Conservation (phyloP, 2,113 vertebrate genomes). For the Solea senegalensis region DNA sequence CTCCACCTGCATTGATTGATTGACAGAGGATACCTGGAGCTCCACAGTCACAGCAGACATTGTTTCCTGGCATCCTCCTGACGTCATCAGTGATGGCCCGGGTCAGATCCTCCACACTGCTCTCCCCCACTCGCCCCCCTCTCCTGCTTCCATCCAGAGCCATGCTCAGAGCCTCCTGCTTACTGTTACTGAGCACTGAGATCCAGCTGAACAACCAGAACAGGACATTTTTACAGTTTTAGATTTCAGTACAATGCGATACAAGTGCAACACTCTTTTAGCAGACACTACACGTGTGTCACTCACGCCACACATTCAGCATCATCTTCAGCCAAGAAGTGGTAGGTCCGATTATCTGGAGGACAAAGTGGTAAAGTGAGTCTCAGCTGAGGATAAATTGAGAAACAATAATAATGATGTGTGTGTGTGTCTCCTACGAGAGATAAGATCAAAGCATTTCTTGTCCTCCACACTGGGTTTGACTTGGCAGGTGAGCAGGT, state of each 20-base stretch:
- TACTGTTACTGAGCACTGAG: slow-evolving; percentile 74
- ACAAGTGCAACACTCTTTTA: background rate
- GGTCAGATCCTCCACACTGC: slow-evolving; percentile 71
- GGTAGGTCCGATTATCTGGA: slow-evolving; percentile 73
- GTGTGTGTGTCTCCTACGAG: slow-evolving; percentile 45
- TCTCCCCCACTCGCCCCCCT: slow-evolving; percentile 38
- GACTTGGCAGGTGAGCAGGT: slow-evolving; percentile 74
- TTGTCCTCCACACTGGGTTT: slow-evolving; percentile 74
- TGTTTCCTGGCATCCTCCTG: slow-evolving; percentile 69
- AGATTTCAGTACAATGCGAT: background rate
- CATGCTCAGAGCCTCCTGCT: slow-evolving; percentile 69
- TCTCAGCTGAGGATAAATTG: too few relatives aligned
- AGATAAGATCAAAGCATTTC: slow-evolving; percentile 75
- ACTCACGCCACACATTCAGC: slow-evolving; percentile 72
- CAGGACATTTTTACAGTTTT: background rate
- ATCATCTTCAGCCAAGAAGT: slow-evolving; percentile 74
- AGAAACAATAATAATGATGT: too few relatives aligned
- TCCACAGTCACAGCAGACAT: slow-evolving; percentile 69
- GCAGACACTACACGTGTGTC: background rate
- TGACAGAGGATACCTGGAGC: slow-evolving; percentile 53
- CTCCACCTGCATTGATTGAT: background rate
- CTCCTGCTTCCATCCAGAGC: slow-evolving; percentile 56
- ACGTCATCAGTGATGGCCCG: slow-evolving; percentile 69
- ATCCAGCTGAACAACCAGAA: slow-evolving; percentile 61
- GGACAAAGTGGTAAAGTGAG: background rate